A percentile compares a stretch with the other conserved stretches of the same genome.
Evolutionary conservation across 2,888 invertebrate genomes (phyloP).

Genomic region (Atrina japonica): DNA sequence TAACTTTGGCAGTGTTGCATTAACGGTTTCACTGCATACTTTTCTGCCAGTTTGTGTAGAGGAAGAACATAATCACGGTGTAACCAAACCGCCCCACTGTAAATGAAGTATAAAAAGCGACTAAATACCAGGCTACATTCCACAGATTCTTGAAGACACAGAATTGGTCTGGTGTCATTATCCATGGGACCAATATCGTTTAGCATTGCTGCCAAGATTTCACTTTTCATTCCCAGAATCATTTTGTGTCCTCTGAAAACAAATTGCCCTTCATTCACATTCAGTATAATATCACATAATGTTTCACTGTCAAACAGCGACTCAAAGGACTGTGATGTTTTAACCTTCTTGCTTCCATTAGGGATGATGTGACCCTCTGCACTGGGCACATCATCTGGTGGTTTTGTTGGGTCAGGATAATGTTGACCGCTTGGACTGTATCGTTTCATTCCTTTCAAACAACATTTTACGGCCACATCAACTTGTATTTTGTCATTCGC

Average conservation of each 20-base stretch:
- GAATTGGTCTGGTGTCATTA: slow-evolving; percentile 56
- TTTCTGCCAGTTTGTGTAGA: slow-evolving; percentile 75
- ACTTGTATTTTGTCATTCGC: slow-evolving; percentile 15
- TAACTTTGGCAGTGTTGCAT: slow-evolving; percentile 75
- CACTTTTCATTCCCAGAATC: slow-evolving; percentile 74
- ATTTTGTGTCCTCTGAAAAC: slow-evolving; percentile 73
- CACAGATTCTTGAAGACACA: slow-evolving; percentile 67
- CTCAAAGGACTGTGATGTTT: slow-evolving; percentile 73
- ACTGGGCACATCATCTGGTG: slow-evolving; percentile 56
- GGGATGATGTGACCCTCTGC: slow-evolving; percentile 54
- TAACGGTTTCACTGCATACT: slow-evolving; percentile 73
- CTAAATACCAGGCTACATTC: slow-evolving; percentile 77
- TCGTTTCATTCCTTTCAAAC: slow-evolving; percentile 65
- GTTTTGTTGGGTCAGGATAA: slow-evolving; percentile 70
- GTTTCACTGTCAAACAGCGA: slow-evolving; percentile 72
- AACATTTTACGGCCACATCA: slow-evolving; percentile 28
- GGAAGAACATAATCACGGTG: slow-evolving; percentile 76
- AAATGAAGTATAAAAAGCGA: slow-evolving; percentile 77
- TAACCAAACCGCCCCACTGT: slow-evolving; percentile 77
- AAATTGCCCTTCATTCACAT: slow-evolving; percentile 68
- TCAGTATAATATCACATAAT: slow-evolving; percentile 70
- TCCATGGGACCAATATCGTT: slow-evolving; percentile 55
- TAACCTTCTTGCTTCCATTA: slow-evolving; percentile 67
- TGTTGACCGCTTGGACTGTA: slow-evolving; percentile 65
- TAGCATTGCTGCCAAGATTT: slow-evolving; percentile 65